phyloP scores from a whole-genome alignment of 2,888 invertebrate species.

The Agapetus fuscipes region DNA sequence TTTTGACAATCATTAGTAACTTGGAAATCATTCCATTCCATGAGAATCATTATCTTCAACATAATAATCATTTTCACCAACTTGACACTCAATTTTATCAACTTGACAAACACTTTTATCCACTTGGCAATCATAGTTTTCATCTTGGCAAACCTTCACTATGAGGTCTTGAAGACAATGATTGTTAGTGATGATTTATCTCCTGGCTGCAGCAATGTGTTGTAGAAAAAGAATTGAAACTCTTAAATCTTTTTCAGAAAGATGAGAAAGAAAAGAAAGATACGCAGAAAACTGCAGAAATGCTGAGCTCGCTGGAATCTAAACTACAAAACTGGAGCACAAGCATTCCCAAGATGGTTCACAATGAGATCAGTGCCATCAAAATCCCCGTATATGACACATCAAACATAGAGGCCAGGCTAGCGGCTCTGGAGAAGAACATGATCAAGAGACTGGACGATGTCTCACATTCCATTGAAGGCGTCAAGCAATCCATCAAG shows the following conservation, averaged over 20 bases:
- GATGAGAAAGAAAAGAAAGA: slow-evolving; percentile 56
- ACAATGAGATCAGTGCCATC: slow-evolving; percentile 29
- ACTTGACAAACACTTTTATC: no score
- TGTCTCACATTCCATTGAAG: slow-evolving; percentile 32
- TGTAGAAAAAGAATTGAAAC: no score
- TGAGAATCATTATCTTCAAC: no score
- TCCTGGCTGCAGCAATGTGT: no score
- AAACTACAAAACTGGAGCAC: slow-evolving; percentile 36
- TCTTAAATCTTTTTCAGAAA: slow-evolving; percentile 43
- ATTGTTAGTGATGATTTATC: no score
- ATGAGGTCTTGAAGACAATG: no score
- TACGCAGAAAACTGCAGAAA: slow-evolving; percentile 52
- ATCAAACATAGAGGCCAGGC: slow-evolving; percentile 26
- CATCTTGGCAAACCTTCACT: no score
- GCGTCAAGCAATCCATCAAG: slow-evolving; percentile 9
- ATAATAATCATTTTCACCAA: no score
- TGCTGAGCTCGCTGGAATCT: slow-evolving; percentile 41
- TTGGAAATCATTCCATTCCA: no score
- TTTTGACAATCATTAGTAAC: no score
- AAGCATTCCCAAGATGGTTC: slow-evolving; percentile 34
- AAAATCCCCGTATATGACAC: slow-evolving; percentile 25
- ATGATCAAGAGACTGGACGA: slow-evolving; percentile 31
- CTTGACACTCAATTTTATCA: no score
- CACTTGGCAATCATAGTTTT: no score
- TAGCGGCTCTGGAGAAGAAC: slow-evolving; percentile 17